Evolutionary conservation across 2,797 vertebrate species (phyloP).

Genomic region (Phalloptychus januarius): DNA sequence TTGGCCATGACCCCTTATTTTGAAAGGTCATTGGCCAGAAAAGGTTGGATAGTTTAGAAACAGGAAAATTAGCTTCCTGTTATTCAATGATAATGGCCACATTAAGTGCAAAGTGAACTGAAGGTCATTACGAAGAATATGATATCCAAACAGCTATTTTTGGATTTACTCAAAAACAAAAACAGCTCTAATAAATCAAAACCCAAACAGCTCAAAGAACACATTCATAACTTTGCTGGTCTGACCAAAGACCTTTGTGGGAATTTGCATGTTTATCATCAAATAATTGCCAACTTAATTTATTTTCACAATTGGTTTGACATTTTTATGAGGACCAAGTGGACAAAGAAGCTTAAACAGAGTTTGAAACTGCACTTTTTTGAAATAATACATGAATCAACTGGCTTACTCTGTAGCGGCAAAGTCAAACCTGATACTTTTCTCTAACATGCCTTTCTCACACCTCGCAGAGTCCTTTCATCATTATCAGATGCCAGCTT

Average conservation of each 20-base stretch:
- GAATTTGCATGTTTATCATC: conserved; percentile 16
- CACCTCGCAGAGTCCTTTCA: conserved; percentile 54
- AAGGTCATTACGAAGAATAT: conserved; percentile 60
- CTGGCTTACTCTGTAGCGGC: not conserved
- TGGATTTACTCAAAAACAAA: conserved; percentile 19
- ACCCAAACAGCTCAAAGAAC: conserved; percentile 1
- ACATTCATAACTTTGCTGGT: conserved; percentile 5
- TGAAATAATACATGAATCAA: not conserved
- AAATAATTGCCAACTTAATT: conserved; percentile 6
- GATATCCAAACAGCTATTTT: conserved; percentile 41
- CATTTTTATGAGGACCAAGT: conserved; percentile 25
- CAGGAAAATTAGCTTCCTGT: conserved; percentile 83
- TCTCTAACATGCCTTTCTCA: conserved; percentile 7
- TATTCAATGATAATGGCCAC: conserved; percentile 77
- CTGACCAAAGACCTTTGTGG: not conserved
- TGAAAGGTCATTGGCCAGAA: conserved; percentile 74
- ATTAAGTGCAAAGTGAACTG: conserved; percentile 74
- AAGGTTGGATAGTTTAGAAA: conserved; percentile 74
- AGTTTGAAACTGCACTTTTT: not conserved
- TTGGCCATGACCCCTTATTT: conserved; percentile 75
- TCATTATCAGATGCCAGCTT: conserved; percentile 55
- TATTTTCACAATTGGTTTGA: conserved; percentile 1
- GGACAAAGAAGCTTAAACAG: conserved; percentile 15
- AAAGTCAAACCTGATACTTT: conserved; percentile 19
- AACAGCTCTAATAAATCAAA: conserved; percentile 9